Conservation (phyloP, 2,797 vertebrate species). For the Synanceia verrucosa region DNA sequence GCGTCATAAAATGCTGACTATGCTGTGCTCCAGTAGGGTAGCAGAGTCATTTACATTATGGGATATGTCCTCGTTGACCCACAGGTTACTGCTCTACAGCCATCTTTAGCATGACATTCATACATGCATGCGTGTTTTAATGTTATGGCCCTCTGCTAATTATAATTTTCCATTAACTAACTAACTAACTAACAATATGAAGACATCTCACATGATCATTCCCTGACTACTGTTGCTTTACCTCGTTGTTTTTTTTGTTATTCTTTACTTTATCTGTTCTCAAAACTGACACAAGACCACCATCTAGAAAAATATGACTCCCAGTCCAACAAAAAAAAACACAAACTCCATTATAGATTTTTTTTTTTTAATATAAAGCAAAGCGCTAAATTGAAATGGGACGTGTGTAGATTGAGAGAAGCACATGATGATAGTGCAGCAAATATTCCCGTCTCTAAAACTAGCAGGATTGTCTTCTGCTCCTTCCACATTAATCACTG, state of each 20-base stretch:
- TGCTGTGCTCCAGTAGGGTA: constrained; percentile 19
- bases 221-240: constrained; percentile 23
- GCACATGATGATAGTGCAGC: not conserved
- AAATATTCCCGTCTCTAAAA: not conserved
- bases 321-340: constrained; percentile 6
- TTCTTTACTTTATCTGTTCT: not conserved
- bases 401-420: not conserved
- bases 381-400: not conserved
- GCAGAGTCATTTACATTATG: constrained; percentile 3
- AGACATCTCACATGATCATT: constrained; percentile 21
- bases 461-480: not conserved
- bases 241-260: not conserved
- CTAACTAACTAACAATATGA: constrained; percentile 9
- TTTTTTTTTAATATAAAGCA: not conserved
- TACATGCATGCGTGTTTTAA: constrained; percentile 4
- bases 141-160: constrained; percentile 15
- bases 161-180: not conserved
- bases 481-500: not conserved
- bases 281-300: not conserved
- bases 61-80: constrained; percentile 12
- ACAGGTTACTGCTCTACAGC: constrained; percentile 24
- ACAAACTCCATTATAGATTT: not conserved
- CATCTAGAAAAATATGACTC: not conserved
- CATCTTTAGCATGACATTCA: not conserved
- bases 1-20: constrained; percentile 37